A percentile compares a stretch with the other conserved stretches of the same genome.
Conservation (phyloP, 2,888 invertebrate genomes). For the Lobophora halterata region DNA sequence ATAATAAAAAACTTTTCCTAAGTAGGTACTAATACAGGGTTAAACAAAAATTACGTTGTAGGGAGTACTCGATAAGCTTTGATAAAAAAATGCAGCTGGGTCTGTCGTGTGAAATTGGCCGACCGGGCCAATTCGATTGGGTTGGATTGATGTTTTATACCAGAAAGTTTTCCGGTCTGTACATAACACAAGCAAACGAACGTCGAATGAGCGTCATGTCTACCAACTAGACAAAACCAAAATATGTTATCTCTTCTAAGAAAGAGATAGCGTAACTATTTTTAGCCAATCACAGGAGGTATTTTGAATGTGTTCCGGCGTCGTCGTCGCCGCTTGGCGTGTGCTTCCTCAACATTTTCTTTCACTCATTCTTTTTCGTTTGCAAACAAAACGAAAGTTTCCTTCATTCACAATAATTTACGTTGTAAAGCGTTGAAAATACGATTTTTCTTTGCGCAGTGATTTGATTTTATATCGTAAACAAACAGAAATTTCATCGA, state of each 20-base stretch:
- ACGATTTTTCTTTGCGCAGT: slow-evolving; percentile 35
- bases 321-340: slow-evolving; percentile 67
- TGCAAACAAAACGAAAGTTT: slow-evolving; percentile 13
- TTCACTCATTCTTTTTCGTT: slow-evolving; percentile 26
- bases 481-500: slow-evolving; percentile 9
- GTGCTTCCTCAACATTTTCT: slow-evolving; percentile 43
- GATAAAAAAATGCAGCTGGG: too few species aligned
- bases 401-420: slow-evolving; percentile 42
- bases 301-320: slow-evolving; percentile 68
- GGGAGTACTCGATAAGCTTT: too few species aligned
- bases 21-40: too few species aligned
- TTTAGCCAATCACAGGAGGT: slow-evolving; percentile 61
- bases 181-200: too few species aligned
- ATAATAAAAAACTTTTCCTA: too few species aligned
- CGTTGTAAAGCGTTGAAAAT: slow-evolving; percentile 44
- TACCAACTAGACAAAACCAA: slow-evolving; percentile 3
- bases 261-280: slow-evolving; percentile 36
- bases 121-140: too few species aligned
- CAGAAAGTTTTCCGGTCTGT: too few species aligned
- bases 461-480: slow-evolving; percentile 19
- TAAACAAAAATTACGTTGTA: too few species aligned
- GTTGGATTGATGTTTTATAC: too few species aligned
- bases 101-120: too few species aligned
- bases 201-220: too few species aligned
- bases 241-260: slow-evolving; percentile 1